These are phyloP conservation scores for Sericinus montela DNA, from an alignment of 2,888 invertebrate genomes.

Conservation along the genomic window DNA sequence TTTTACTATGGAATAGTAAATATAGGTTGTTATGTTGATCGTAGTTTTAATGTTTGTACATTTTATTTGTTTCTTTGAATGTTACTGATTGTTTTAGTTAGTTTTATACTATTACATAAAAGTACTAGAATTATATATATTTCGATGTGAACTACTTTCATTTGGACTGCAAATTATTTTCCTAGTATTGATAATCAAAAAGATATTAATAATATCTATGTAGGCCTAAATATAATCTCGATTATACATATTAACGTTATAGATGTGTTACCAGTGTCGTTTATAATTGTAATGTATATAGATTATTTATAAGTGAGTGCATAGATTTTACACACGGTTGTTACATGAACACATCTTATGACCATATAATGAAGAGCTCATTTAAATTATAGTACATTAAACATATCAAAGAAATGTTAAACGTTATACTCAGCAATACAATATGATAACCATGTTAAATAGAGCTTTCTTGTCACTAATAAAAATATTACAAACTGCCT, in stretches of 20 bases:
- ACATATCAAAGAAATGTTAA: slow-evolving; percentile 67
- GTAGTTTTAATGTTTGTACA: slow-evolving; percentile 64
- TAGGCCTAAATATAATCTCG: slow-evolving; percentile 68
- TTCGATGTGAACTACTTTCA: not conserved
- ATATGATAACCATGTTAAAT: slow-evolving; percentile 34
- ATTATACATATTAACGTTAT: slow-evolving; percentile 37
- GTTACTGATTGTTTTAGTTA: not conserved
- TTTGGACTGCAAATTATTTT: slow-evolving; percentile 6
- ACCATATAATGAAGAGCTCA: slow-evolving; percentile 43
- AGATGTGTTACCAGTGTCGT: slow-evolving; percentile 62
- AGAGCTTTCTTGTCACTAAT: slow-evolving; percentile 24
- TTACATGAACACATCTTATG: slow-evolving; percentile 56
- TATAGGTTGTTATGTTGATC: slow-evolving; percentile 74
- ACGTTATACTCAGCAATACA: slow-evolving; percentile 29
- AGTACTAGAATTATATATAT: not conserved
- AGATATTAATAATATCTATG: slow-evolving; percentile 26
- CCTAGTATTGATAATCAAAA: slow-evolving; percentile 12
- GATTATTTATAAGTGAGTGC: slow-evolving; percentile 38
- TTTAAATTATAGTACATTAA: slow-evolving; percentile 71
- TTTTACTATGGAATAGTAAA: slow-evolving; percentile 76
- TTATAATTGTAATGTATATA: slow-evolving; percentile 44
- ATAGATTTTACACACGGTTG: slow-evolving; percentile 47
- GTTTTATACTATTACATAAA: not conserved
- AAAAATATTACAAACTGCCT: slow-evolving; percentile 15
- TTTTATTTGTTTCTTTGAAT: slow-evolving; percentile 62